Conservation (phyloP, 2,888 invertebrate genomes). For the Dioctria rufipes region DNA sequence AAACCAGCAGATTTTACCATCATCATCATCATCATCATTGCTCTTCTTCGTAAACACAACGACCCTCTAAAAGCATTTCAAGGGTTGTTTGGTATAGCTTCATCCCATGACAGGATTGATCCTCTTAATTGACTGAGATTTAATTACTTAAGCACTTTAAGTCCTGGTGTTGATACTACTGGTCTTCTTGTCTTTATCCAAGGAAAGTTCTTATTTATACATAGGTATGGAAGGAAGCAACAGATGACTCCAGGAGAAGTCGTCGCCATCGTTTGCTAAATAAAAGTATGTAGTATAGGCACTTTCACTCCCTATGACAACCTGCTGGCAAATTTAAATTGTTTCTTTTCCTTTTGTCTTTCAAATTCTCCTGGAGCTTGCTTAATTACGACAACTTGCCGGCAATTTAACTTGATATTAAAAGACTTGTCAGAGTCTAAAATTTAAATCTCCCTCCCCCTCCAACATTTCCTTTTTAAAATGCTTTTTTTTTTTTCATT, state of each 20-base stretch:
- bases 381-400: slow-evolving; percentile 25
- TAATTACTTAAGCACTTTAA: slow-evolving; percentile 53
- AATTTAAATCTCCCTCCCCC: background rate
- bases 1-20: background rate
- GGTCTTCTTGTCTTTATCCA: background rate
- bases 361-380: background rate
- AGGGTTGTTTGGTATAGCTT: slow-evolving; percentile 29
- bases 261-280: background rate
- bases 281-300: background rate
- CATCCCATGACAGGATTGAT: slow-evolving; percentile 38
- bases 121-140: slow-evolving; percentile 53
- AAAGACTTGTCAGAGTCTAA: background rate
- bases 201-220: background rate
- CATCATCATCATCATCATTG: slow-evolving; percentile 25
- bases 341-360: slow-evolving; percentile 2
- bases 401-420: background rate
- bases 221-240: background rate
- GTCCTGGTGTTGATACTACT: slow-evolving; percentile 18
- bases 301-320: background rate
- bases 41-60: slow-evolving; percentile 1
- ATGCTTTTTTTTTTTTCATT: background rate
- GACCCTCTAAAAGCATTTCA: slow-evolving; percentile 36
- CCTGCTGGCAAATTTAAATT: background rate
- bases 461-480: background rate
- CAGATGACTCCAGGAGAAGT: background rate